Evolutionary conservation across 37 sponge, comb jelly and placozoan species (phyloP), one percentile per base, ranked within the genome.

Genomic region (Beroe forskalii): DNA sequence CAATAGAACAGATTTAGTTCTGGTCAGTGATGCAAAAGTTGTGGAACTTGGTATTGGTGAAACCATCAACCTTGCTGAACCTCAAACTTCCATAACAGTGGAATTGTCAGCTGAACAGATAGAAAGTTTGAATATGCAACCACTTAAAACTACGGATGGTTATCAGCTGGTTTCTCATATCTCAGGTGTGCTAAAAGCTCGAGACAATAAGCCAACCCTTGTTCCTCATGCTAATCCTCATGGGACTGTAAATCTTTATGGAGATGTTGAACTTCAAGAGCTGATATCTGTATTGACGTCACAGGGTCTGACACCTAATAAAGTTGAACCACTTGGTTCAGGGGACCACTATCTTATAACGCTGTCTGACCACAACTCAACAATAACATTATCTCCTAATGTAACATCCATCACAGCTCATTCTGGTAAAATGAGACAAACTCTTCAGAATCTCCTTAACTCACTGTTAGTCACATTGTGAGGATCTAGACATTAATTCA

Each of bases 11-110:
- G 86, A 80, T 25, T 48, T 80, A 38, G 31, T 44, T 32, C 40
- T 80, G n/a, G 86, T 41, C 30, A 80, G 55, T 20, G 86, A 44
- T 6, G 44, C 48, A 9, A 35, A 20, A n/a, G 55, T 80, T 1
- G 55, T 80, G 8, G 86, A 80, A 42, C 86, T 80, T 14, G 86
- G 86, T 23, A n/a, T 80, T 42, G 86, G 86, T n/a, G 86, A 80
- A 22, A 80, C 86, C 4, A 38, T 42, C 86, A 80, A 80, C 55
- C 55, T 80, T 6, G 24, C 22, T 23, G 38, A 80, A 44, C 86
- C 86, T 6, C 43, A 44, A 41, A 80, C 86, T 25, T 80, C 86
- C n/a, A 80, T 80, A 4, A 41, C 37, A 1, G 55, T 80, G 3
- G 86, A 80, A 37, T n/a, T 80, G 12, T 80, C 86, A 0, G 14